Base-by-base conservation (phyloP, 2,797 vertebrate species). In the Protonibea diacanthus region DNA sequence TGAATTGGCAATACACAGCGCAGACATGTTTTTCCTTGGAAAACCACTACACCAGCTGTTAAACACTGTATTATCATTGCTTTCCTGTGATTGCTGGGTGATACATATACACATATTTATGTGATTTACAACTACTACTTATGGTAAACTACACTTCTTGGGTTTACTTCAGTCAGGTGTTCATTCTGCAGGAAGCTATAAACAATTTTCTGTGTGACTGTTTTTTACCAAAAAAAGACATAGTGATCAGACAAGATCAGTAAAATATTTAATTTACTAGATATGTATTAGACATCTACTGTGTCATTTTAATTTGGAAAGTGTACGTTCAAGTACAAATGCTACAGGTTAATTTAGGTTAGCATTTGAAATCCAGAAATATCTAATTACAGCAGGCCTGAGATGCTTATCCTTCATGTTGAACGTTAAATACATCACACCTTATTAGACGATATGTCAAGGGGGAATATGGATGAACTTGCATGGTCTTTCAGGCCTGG, bases 401-500 rank as follows among this genome's bases (percentile, higher is more conserved):
- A 57, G n/a, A 48, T 38, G 48, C 44, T 33, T n/a, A 56, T 77
- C 47, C 9, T 40, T 65, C 27, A 59, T 29, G 51, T 18, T 78
- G 21, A 82, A 79, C 57, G 74, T 85, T 83, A 86, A 88, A 87
- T 71, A 74, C 77, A 84, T 83, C 69, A 74, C 15, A 67, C 7
- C 33, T 78, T 62, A 29, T 76, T 76, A 83, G 81, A 73, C 5
- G 13, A 13, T 2, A 0, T 80, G 78, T 77, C 55, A 15, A 3
- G 52, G 53, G 65, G n/a, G 55, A 44, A 67, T 27, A 64, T 25
- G 17, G 25, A 66, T 66, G 27, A 58, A 82, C 59, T 47, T 38
- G 23, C 3, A 13, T 1, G 21, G 27, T 48, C 64, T 77, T 70
- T 44, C 17, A 53, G 59, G 66, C 33, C 44, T 49, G 51, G 12